phyloP scores from a whole-genome alignment of 2,113 vertebrate genomes.

The Sinosuthora webbiana region DNA sequence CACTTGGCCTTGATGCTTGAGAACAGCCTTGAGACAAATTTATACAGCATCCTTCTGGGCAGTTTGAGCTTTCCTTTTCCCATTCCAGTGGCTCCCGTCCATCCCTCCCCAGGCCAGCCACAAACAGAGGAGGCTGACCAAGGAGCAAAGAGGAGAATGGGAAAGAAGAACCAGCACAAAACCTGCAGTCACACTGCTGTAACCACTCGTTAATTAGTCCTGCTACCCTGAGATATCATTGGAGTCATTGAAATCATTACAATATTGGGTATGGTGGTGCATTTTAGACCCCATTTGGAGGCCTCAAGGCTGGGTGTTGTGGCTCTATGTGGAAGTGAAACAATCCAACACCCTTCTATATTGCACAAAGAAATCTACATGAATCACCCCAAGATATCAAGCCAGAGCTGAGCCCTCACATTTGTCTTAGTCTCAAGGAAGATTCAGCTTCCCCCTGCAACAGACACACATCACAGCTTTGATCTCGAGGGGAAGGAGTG shows the following conservation, averaged over 20 bases:
- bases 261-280: background rate
- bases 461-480: background rate
- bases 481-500: background rate
- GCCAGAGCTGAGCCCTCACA: background rate
- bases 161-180: background rate
- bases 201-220: fast-evolving
- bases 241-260: background rate
- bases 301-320: background rate
- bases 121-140: fast-evolving
- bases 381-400: background rate
- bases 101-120: background rate
- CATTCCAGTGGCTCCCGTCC: background rate
- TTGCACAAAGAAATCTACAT: background rate
- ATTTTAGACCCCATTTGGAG: background rate
- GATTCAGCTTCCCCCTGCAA: background rate
- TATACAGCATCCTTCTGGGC: background rate
- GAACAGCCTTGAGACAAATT: background rate
- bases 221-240: background rate
- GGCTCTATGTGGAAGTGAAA: background rate
- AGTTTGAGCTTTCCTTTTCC: background rate
- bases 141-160: background rate
- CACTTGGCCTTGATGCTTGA: background rate
- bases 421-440: background rate
- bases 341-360: background rate
- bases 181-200: background rate